A percentile compares a stretch with the other conserved stretches of the same genome.
Conservation (phyloP, 2,888 invertebrate genomes). For the Sphaeridia pumilis region DNA sequence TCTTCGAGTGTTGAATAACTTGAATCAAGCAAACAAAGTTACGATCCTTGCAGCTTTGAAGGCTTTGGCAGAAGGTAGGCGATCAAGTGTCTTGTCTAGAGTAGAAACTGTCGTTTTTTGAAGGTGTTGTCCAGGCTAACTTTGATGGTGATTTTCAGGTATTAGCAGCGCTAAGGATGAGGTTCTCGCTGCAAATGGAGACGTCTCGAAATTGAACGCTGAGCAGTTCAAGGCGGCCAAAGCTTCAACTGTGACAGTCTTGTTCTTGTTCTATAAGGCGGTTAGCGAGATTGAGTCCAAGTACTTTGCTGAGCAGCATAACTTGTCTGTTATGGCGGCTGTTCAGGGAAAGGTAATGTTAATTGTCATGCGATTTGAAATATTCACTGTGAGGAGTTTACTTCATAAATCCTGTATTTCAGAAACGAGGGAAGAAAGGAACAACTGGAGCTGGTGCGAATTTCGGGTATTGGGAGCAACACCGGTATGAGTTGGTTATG, state of each 20-base stretch:
- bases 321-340: conserved; percentile 10
- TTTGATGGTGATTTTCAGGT: too few relatives aligned
- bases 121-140: too few relatives aligned
- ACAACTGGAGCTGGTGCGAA: not conserved
- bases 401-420: too few relatives aligned
- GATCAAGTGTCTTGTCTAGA: too few relatives aligned
- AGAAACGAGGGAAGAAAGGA: conserved; percentile 11
- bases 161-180: conserved; percentile 6
- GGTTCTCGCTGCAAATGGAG: conserved; percentile 4
- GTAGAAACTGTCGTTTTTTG: not conserved
- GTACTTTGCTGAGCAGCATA: conserved; percentile 14
- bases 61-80: conserved; percentile 9
- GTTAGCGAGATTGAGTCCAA: conserved; percentile 24
- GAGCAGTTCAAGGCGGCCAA: conserved; percentile 11
- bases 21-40: not conserved
- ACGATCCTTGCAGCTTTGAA: conserved; percentile 4
- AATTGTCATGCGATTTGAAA: not conserved
- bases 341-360: conserved; percentile 3
- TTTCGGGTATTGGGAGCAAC: conserved; percentile 11
- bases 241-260: conserved; percentile 6
- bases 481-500: conserved; percentile 3
- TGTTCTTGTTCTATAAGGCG: conserved; percentile 24
- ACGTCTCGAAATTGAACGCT: conserved; percentile 9
- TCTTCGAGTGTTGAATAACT: conserved; percentile 9
- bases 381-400: too few relatives aligned